Evolutionary conservation across 2,888 invertebrate genomes (phyloP), one percentile per base, ranked within the genome.

Genomic region (Furcula furcula): DNA sequence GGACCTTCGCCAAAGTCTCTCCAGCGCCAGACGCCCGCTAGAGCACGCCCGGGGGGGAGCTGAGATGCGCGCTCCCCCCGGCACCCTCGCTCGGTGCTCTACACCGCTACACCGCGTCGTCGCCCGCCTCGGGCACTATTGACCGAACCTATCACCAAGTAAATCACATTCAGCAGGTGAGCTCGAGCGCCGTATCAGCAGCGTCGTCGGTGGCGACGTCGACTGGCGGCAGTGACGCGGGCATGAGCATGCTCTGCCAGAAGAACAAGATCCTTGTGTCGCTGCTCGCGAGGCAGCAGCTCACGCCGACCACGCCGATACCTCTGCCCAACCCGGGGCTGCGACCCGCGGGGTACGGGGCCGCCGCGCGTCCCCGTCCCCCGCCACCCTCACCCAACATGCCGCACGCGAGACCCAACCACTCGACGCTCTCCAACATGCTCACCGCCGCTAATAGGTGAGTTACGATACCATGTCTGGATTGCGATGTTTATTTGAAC

Each of bases 201-300:
- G 89, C 91, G 25, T 69, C 76, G 7, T 90, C 92, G n/a, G 87
- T 90, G 9, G 69, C 49, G 62, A 46, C 55, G 10, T 57, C 55
- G 5, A 50, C 47, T 91, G n/a, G 86, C 90, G 9, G 67, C 39
- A 66, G 66, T 46, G 63, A 65, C 42, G 56, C 76, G 23, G 82
- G 82, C 54, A 89, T 84, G 75, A 94, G 94, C 57, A 92, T 93
- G 51, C 87, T 97, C 31, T 94, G 94, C 78, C 93, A 94, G 76
- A 93, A 93, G 71, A 97, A 97, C 76, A 93, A 93, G 74, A 96
- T 97, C 93, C 88, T 97, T 53, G 96, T 96, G 21, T 93, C 93
- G 25, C 79, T 97, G 57, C 81, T 97, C 66, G 95, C 94, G 33
- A 93, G 94, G 70, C 93, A 94, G 57, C 93, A 93, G 46, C 90